Conservation (phyloP, 1,140 invertebrate genomes). For the Semibalanus balanoides region DNA sequence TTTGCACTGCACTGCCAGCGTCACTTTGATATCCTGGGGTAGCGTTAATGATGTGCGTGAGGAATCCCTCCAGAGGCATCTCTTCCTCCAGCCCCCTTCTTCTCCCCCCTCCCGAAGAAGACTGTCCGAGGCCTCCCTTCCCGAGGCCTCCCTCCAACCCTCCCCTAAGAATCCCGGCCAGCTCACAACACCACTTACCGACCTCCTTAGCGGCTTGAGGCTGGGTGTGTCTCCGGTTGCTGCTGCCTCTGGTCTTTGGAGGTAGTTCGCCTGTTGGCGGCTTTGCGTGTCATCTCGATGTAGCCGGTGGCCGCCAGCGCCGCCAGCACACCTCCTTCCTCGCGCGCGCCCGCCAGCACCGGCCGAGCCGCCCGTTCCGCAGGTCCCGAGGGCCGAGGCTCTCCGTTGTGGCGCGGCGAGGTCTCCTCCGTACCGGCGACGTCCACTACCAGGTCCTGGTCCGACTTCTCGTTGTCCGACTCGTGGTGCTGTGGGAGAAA, state of each 20-base stretch:
- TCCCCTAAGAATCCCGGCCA: no score
- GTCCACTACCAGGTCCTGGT: conserved; percentile 41
- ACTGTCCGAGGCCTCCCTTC: no score
- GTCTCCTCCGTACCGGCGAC: conserved; percentile 25
- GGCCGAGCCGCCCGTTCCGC: background rate
- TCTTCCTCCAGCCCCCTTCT: no score
- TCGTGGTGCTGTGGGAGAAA: conserved; percentile 20
- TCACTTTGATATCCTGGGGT: no score
- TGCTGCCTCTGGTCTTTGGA: conserved; percentile 22
- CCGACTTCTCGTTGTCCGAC: conserved; percentile 38
- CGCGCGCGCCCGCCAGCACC: background rate
- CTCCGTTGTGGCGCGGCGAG: background rate
- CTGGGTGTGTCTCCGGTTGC: conserved; percentile 21
- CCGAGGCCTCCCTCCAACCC: no score
- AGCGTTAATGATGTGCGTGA: no score
- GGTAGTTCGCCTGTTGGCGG: conserved; percentile 19
- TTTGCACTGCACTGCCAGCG: no score
- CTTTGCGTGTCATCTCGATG: no score
- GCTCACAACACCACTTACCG: conserved; percentile 2
- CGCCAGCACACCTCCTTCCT: no score
- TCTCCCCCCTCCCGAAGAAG: no score
- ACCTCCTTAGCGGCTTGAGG: conserved; percentile 22
- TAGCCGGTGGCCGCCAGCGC: no score
- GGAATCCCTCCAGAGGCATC: no score
- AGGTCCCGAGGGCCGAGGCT: background rate